These are phyloP conservation scores for Artemia franciscana DNA, from an alignment of 1,140 invertebrate genomes.

Conservation along the genomic window DNA sequence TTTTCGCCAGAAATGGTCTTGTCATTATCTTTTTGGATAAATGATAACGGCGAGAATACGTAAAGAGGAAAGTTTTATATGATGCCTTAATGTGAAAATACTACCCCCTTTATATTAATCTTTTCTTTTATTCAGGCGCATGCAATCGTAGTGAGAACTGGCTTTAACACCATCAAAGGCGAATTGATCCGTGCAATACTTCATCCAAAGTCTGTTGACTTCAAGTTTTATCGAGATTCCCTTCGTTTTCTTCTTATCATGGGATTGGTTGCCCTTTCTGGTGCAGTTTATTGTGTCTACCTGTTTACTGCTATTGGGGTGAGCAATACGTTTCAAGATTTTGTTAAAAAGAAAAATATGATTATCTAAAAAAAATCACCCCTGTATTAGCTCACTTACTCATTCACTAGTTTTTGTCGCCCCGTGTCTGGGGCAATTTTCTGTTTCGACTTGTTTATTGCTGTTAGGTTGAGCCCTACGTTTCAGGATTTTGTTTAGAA, in stretches of 20 bases:
- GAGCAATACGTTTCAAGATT: no score
- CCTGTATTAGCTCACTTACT: no score
- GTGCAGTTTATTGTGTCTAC: constrained; percentile 26
- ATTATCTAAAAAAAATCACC: no score
- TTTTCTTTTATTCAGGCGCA: constrained; percentile 20
- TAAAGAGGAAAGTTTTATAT: neutral
- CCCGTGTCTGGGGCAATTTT: no score
- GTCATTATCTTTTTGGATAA: no score
- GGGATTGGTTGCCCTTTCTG: constrained; percentile 23
- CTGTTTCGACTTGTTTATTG: no score
- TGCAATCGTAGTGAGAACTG: constrained; percentile 27
- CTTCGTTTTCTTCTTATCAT: constrained; percentile 26
- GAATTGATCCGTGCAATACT: constrained; percentile 33
- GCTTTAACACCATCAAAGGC: constrained; percentile 33
- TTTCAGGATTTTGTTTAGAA: no score
- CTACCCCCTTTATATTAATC: constrained; percentile 3
- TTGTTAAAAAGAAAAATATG: no score
- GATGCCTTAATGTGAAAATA: constrained; percentile 1
- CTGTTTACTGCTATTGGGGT: constrained; percentile 18
- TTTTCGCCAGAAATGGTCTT: no score
- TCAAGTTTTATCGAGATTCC: constrained; percentile 32
- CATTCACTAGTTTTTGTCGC: no score
- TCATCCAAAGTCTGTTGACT: constrained; percentile 31
- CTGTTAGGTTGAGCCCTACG: no score
- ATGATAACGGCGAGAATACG: no score